phyloP scores from a whole-genome alignment of 2,113 vertebrate species.

The Pterocles orientalis region DNA sequence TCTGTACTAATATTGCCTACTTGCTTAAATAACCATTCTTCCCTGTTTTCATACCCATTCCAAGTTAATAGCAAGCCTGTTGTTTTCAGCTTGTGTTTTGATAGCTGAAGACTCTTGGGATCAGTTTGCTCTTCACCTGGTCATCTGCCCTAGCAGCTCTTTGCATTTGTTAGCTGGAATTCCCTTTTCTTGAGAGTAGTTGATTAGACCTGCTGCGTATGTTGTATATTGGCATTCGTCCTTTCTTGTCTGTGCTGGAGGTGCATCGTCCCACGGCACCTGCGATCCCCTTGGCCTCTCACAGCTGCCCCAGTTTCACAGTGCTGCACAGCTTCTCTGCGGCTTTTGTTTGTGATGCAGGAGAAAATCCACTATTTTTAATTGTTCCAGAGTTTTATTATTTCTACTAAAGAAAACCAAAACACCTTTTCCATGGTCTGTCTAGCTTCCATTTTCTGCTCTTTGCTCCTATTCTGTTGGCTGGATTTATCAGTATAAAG shows the following conservation, averaged over 20 bases:
- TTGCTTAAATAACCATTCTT: background rate
- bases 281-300: background rate
- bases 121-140: background rate
- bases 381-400: background rate
- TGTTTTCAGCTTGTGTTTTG: accelerated
- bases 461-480: background rate
- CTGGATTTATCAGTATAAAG: background rate
- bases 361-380: background rate
- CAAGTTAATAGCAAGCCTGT: background rate
- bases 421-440: background rate
- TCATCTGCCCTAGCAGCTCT: too few species aligned
- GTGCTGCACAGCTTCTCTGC: too few species aligned
- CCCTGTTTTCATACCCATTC: background rate
- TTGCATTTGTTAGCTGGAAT: too few species aligned
- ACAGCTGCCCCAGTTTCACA: accelerated
- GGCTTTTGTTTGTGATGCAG: background rate
- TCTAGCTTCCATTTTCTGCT: background rate
- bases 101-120: background rate
- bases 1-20: background rate
- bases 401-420: background rate
- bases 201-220: accelerated
- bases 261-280: background rate
- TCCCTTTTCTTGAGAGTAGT: too few species aligned
- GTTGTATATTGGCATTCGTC: accelerated
- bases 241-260: background rate